Percentiles rank a stretch among this genome's conserved stretches.
Evolutionary conservation across 2,113 vertebrate species (phyloP).

Genomic region (Microcebus tavaratra): DNA sequence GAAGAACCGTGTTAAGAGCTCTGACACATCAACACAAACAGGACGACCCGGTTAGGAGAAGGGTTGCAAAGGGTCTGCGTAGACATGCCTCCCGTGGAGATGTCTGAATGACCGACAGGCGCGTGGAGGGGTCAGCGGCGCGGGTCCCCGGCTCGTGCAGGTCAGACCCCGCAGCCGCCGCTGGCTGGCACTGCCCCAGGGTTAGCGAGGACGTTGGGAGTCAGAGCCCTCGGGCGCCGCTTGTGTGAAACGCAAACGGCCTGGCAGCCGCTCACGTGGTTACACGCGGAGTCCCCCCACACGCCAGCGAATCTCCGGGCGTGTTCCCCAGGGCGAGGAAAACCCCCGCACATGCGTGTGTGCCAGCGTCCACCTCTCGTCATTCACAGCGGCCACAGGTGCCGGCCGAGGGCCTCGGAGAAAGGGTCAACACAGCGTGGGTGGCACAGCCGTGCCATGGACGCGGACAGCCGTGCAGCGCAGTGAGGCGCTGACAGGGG

Average conservation of each 20-base stretch:
- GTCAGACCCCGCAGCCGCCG: too few species aligned
- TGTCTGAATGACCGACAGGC: rapidly evolving
- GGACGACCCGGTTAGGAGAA: not conserved
- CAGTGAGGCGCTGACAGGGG: rapidly evolving
- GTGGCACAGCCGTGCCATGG: too few species aligned
- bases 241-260: not conserved
- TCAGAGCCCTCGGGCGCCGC: rapidly evolving
- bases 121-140: rapidly evolving
- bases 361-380: not conserved
- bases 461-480: too few species aligned
- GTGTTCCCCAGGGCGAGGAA: not conserved
- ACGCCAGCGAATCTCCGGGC: not conserved
- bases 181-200: too few species aligned
- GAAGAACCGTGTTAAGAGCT: not conserved
- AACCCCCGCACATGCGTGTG: too few species aligned
- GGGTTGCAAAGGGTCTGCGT: not conserved
- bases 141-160: rapidly evolving
- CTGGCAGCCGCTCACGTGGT: not conserved
- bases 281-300: too few species aligned
- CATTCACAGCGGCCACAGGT: rapidly evolving
- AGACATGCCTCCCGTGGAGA: not conserved
- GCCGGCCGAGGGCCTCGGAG: not conserved
- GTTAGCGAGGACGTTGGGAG: not conserved
- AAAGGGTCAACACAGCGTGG: not conserved
- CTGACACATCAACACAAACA: not conserved